These are phyloP conservation scores for Botia kubotai DNA, from an alignment of 2,797 vertebrate genomes.

Conservation along the genomic window DNA sequence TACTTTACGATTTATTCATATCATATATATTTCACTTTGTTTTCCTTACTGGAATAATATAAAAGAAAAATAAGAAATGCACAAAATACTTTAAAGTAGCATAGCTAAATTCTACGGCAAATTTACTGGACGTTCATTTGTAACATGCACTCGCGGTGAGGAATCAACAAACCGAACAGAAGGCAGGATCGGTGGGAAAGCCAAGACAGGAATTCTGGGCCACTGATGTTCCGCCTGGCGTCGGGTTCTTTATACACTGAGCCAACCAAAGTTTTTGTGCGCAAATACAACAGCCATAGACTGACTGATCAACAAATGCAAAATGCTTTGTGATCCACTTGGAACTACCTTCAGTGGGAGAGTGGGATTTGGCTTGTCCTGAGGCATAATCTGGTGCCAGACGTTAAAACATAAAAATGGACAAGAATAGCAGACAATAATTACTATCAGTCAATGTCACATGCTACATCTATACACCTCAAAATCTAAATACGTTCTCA, in stretches of 20 bases:
- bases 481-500: conserved; percentile 19
- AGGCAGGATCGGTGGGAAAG: conserved; percentile 56
- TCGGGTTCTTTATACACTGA: conserved; percentile 42
- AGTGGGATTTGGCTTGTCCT: conserved; percentile 3
- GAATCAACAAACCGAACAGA: conserved; percentile 64
- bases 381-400: conserved; percentile 27
- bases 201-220: conserved; percentile 70
- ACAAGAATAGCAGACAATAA: conserved; percentile 15
- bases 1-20: conserved; percentile 70
- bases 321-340: not conserved
- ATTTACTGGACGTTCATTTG: conserved; percentile 81
- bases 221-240: conserved; percentile 37
- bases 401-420: conserved; percentile 28
- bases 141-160: conserved; percentile 83
- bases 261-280: conserved; percentile 49
- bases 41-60: conserved; percentile 77
- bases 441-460: conserved; percentile 3
- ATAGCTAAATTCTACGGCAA: conserved; percentile 84
- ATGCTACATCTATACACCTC: not conserved
- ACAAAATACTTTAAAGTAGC: conserved; percentile 82
- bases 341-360: not conserved
- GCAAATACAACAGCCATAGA: conserved; percentile 48
- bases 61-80: conserved; percentile 83
- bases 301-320: conserved; percentile 37
- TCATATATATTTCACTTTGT: conserved; percentile 70